Base-by-base conservation (phyloP, 2,888 invertebrate species). In the Scelioninae gen. 1 region DNA sequence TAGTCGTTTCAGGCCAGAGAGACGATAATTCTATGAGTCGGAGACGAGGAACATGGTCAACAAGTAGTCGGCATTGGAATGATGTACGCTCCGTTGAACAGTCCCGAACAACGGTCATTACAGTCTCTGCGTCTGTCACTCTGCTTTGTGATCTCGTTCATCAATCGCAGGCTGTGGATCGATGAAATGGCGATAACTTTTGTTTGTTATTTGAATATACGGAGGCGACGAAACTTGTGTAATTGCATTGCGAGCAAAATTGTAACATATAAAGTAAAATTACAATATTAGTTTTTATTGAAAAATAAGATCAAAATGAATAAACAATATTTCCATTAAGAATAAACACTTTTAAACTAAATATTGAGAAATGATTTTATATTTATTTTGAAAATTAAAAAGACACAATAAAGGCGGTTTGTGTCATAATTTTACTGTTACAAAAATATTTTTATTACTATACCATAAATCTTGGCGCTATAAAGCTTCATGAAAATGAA, bases 1-100 rank as follows among this genome's bases (percentile, higher is more conserved):
- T 90, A 89, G 84, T 72, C 74, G 60, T 79, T 69, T 78, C 85
- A 86, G 81, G 82, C 53, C 80, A 60, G 66, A 72, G 68, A 78
- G 85, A 88, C 88, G 85, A 90, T 90, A 90, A 90, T 89, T 90
- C 88, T 80, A 76, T 80, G 83, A 84, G 81, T 71, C 81, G 45
- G 68, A 40, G 77, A 66, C 63, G 72, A 85, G 79, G 81, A 86
- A 86, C 85, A 86, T 78, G 86, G 89, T 88, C 88, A 89, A 90
- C 89, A 89, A 90, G 89, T 90, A 88, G 89, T 86, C 85, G 78
- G 86, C 84, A 83, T 71, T 66, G 77, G 74, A 62, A 69, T 77
- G 77, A 72, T 68, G 47, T 83, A 87, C 84, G 87, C 87, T 88
- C 80, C 72, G 85, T 81, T 83, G 79, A 81, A 75, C 85, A 84